Evolutionary conservation across 2,888 invertebrate genomes (phyloP).

Genomic region (Apocheima hispidaria): DNA sequence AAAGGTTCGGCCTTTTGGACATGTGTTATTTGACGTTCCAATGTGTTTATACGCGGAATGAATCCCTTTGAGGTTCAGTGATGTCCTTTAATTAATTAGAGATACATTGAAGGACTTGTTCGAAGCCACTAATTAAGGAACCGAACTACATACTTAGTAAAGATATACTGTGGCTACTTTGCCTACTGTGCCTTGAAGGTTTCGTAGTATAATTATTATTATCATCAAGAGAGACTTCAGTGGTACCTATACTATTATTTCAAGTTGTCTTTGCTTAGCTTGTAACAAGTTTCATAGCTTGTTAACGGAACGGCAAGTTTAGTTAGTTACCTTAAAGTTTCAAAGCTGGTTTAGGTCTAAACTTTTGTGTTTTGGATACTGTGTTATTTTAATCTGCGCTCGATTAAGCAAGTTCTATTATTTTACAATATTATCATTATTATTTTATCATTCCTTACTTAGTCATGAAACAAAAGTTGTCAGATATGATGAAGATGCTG

Average conservation of each 20-base stretch:
- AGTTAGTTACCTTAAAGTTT: background rate
- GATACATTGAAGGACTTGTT: slow-evolving; percentile 27
- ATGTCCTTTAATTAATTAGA: slow-evolving; percentile 42
- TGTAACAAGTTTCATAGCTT: slow-evolving; percentile 10
- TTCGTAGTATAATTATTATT: slow-evolving; percentile 3
- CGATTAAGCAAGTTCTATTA: too few species aligned
- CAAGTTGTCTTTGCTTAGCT: slow-evolving; percentile 7
- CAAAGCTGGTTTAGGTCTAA: background rate
- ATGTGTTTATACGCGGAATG: slow-evolving; percentile 55
- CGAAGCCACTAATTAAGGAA: slow-evolving; percentile 32
- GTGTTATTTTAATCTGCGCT: background rate
- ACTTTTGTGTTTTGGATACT: background rate
- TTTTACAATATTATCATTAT: too few species aligned
- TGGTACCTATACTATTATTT: slow-evolving; percentile 2
- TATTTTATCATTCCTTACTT: too few species aligned
- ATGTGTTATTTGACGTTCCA: slow-evolving; percentile 60
- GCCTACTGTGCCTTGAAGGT: slow-evolving; percentile 3
- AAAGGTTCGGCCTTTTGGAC: slow-evolving; percentile 60
- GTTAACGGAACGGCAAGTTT: slow-evolving; percentile 1
- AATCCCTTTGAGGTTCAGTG: slow-evolving; percentile 47
- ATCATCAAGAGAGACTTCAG: slow-evolving; percentile 1
- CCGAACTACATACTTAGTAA: slow-evolving; percentile 24
- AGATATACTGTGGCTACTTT: slow-evolving; percentile 6
- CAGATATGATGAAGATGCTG: too few species aligned
- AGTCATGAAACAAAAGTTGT: too few species aligned